Conservation (phyloP, 2,888 invertebrate species). For the Drosophila longiperda region DNA sequence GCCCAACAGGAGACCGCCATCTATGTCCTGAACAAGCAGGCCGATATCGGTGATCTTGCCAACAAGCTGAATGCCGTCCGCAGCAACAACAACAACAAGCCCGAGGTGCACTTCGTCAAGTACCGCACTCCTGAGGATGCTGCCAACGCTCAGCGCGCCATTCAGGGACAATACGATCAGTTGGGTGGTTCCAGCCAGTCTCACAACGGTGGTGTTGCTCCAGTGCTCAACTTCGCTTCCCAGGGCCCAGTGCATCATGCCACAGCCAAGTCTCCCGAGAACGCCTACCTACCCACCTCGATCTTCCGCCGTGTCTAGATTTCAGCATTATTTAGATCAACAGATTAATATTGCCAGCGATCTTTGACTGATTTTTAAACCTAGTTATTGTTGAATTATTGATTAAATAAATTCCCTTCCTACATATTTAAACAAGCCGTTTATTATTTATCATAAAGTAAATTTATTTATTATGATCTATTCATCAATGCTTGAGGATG, state of each 20-base stretch:
- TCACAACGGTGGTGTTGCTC: constrained; percentile 78
- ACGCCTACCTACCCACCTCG: constrained; percentile 73
- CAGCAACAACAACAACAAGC: constrained; percentile 74
- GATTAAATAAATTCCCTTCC: constrained; percentile 69
- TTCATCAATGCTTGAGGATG: no score
- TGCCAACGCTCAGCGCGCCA: constrained; percentile 80
- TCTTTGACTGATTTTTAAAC: constrained; percentile 71
- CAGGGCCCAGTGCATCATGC: constrained; percentile 59
- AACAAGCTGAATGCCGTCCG: constrained; percentile 74
- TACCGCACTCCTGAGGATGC: constrained; percentile 83
- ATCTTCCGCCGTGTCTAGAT: constrained; percentile 76
- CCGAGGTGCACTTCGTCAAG: constrained; percentile 83
- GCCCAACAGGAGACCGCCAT: constrained; percentile 82
- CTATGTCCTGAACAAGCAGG: constrained; percentile 82
- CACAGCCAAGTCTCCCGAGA: constrained; percentile 63
- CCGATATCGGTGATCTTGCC: constrained; percentile 77
- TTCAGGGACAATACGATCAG: constrained; percentile 80
- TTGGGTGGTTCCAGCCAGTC: constrained; percentile 68
- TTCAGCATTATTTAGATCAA: constrained; percentile 38
- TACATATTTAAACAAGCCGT: constrained; percentile 38
- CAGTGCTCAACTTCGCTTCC: constrained; percentile 81
- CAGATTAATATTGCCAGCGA: constrained; percentile 58
- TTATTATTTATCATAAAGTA: background rate
- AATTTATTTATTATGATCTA: background rate
- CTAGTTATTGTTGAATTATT: constrained; percentile 77